phyloP scores from a whole-genome alignment of 2,888 invertebrate genomes.

The Shargacucullia verbasci region DNA sequence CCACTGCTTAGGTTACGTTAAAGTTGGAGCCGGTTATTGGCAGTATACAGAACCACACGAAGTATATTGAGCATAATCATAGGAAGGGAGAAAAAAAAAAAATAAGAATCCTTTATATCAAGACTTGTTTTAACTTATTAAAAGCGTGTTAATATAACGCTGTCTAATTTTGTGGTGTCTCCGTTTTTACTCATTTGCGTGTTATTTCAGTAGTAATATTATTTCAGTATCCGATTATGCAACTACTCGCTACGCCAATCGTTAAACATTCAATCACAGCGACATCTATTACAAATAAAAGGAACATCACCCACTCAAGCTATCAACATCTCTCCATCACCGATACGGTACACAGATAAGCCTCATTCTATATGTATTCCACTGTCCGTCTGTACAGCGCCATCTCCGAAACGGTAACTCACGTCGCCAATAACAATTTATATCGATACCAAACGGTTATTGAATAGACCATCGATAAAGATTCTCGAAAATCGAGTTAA shows the following conservation, averaged over 20 bases:
- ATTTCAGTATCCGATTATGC: slow-evolving; percentile 23
- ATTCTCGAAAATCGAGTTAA: slow-evolving; percentile 70
- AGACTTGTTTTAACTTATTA: no score
- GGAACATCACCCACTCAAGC: slow-evolving; percentile 71
- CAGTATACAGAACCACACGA: no score
- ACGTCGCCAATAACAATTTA: slow-evolving; percentile 84
- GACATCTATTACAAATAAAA: slow-evolving; percentile 61
- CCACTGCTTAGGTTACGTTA: no score
- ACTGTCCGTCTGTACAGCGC: slow-evolving; percentile 81
- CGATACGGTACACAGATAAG: slow-evolving; percentile 80
- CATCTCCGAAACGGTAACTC: slow-evolving; percentile 84
- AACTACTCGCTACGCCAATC: slow-evolving; percentile 18
- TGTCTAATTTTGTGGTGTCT: no score
- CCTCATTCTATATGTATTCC: slow-evolving; percentile 80
- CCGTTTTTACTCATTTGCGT: no score
- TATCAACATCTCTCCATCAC: slow-evolving; percentile 74
- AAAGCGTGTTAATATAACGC: no score
- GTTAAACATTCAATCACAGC: slow-evolving; percentile 31
- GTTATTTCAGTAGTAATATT: slow-evolving; percentile 18
- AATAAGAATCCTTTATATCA: no score
- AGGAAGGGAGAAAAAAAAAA: no score
- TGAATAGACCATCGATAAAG: slow-evolving; percentile 80
- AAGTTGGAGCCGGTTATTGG: no score
- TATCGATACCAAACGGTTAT: slow-evolving; percentile 83
- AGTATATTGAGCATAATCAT: no score